phyloP scores from a whole-genome alignment of 2,888 invertebrate genomes.

The Conus canariensis region DNA sequence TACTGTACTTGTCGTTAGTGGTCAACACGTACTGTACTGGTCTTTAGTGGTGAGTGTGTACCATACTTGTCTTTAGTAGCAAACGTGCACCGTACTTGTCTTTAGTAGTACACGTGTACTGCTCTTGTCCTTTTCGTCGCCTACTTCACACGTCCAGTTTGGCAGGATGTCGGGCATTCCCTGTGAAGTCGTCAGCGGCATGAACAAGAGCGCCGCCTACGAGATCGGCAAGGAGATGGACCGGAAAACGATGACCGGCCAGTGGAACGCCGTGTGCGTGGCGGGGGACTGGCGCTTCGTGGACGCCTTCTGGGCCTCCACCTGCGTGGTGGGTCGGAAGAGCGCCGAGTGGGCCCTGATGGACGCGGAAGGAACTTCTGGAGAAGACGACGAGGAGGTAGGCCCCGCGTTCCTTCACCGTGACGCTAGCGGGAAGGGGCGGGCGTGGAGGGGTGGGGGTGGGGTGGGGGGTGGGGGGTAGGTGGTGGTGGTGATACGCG shows the following conservation, averaged over 20 bases:
- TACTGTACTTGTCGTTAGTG: no score
- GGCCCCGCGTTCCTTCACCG: neutral
- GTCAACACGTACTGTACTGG: no score
- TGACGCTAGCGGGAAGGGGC: neutral
- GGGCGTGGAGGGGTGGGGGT: no score
- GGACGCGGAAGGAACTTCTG: slow-evolving; percentile 62
- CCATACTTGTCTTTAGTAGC: no score
- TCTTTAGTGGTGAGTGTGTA: no score
- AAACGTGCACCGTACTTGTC: no score
- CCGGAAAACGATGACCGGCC: slow-evolving; percentile 71
- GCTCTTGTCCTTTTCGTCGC: no score
- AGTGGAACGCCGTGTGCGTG: slow-evolving; percentile 77
- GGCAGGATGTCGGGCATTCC: slow-evolving; percentile 72
- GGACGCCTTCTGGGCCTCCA: slow-evolving; percentile 76
- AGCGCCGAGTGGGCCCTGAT: slow-evolving; percentile 72
- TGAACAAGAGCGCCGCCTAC: slow-evolving; percentile 77
- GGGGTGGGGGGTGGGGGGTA: neutral
- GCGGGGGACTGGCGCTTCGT: slow-evolving; percentile 74
- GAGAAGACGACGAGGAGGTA: slow-evolving; percentile 66
- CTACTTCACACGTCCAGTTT: no score
- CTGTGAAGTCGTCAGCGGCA: slow-evolving; percentile 73
- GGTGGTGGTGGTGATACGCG: neutral
- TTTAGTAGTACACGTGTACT: no score
- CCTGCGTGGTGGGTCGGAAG: slow-evolving; percentile 71
- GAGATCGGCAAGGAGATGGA: slow-evolving; percentile 71